These are phyloP conservation scores for Parascotia fuliginaria DNA, from an alignment of 2,888 invertebrate genomes.

Conservation along the genomic window DNA sequence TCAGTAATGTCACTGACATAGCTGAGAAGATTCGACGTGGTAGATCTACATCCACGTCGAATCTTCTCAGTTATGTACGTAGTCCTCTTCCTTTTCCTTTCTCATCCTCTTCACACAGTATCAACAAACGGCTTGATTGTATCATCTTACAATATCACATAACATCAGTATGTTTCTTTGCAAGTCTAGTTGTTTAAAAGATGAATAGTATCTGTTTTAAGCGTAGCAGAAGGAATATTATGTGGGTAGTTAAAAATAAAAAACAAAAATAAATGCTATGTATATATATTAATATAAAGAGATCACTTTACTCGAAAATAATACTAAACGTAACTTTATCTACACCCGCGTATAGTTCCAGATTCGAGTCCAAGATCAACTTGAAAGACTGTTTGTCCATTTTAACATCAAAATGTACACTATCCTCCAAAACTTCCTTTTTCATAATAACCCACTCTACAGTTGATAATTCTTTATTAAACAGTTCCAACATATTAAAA, in stretches of 20 bases:
- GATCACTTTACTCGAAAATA: constrained; percentile 38
- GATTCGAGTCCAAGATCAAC: constrained; percentile 49
- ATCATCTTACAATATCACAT: too few species aligned
- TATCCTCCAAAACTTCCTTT: constrained; percentile 24
- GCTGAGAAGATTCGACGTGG: too few species aligned
- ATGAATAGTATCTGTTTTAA: too few species aligned
- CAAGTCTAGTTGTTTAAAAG: too few species aligned
- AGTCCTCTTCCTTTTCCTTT: too few species aligned
- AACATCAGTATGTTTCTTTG: too few species aligned
- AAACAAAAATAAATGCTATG: not conserved
- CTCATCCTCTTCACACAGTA: too few species aligned
- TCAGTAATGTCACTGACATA: too few species aligned
- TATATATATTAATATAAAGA: not conserved
- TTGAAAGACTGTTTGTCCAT: constrained; percentile 54
- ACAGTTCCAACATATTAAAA: constrained; percentile 53
- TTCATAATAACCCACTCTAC: constrained; percentile 51
- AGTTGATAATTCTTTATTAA: constrained; percentile 53
- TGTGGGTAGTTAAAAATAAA: not conserved
- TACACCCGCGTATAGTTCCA: constrained; percentile 56
- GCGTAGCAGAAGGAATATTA: not conserved
- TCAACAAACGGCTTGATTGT: too few species aligned
- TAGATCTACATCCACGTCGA: too few species aligned
- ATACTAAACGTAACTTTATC: constrained; percentile 57
- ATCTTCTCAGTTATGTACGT: too few species aligned
- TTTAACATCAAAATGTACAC: constrained; percentile 36